Evolutionary conservation across 1,140 invertebrate species (phyloP), one percentile per base, ranked within the genome.

Genomic region (Drosophila leontia): DNA sequence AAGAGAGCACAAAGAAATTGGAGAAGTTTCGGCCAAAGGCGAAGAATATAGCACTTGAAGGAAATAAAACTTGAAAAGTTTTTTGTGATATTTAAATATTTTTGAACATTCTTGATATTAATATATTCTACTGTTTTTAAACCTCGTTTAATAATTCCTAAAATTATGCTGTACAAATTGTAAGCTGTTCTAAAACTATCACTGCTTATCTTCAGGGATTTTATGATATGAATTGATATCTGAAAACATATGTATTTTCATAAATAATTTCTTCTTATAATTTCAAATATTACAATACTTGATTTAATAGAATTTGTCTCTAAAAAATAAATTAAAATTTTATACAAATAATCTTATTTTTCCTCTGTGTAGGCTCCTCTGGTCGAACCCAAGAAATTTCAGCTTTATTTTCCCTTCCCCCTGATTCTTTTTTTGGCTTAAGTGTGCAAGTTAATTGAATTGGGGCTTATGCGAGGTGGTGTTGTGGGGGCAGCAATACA

Each of bases 381-480:
- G 26, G 7, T 11, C 61, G 50, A 17, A 50, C 47, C 45, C 71
- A 51, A 5, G 37, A 50, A 51, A 71, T 9, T 53, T 64, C 32
- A 29, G 45, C 35, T 6, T n/a, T 37, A 23, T 48, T 41, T 56
- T 41, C 32, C 39, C 48, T 35, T 56, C 37, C n/a, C 32, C 32
- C 23, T 39, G 29, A 45, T 51, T 63, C 53, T 41, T 53, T 48
- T 48, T 56, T 64, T 44, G 34, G 47, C 64, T 78, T 78, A 78
- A 78, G 65, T 78, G 65, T 34, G 76, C 75, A 78, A 78, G 75
- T 78, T 78, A 78, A 78, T 78, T 78, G 76, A 78, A 78, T 78
- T 78, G 75, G 50, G 34, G 70, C 74, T 64, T 72, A 50, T 72
- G 65, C 65, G 50, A 17, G 62, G 50, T n/a, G 26, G 26, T n/a